These are phyloP conservation scores for Pedicia rivosa DNA, from an alignment of 2,888 invertebrate genomes.

Conservation along the genomic window DNA sequence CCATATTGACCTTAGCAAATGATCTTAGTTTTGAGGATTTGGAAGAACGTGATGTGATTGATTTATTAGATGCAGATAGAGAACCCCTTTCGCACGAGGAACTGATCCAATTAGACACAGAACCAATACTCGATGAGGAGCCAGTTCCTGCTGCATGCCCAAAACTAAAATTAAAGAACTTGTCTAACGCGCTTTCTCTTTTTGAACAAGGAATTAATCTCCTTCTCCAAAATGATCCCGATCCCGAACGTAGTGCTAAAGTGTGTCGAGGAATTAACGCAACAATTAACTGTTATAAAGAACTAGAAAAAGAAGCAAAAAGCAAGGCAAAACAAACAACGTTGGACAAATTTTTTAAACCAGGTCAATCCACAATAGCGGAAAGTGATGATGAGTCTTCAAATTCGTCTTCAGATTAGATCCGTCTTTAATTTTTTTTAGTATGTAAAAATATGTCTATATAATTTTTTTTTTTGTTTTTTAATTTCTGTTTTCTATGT, in stretches of 20 bases:
- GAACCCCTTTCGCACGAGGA: conserved; percentile 13
- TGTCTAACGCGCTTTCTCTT: conserved; percentile 12
- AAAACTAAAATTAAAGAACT: conserved; percentile 12
- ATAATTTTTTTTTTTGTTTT: no score
- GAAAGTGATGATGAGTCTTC: conserved; percentile 4
- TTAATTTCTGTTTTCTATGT: no score
- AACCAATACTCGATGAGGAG: conserved; percentile 12
- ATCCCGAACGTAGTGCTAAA: conserved; percentile 12
- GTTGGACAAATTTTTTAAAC: conserved; percentile 10
- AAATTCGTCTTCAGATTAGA: conserved; percentile 4
- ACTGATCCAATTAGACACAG: conserved; percentile 11
- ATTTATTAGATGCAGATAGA: conserved; percentile 13
- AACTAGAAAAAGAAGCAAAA: conserved; percentile 10
- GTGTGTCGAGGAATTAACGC: conserved; percentile 14
- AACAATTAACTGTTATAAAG: conserved; percentile 15
- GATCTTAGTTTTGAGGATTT: conserved; percentile 12
- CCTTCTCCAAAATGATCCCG: conserved; percentile 13
- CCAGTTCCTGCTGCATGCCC: conserved; percentile 11
- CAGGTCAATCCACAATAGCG: conserved; percentile 7
- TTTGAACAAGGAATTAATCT: conserved; percentile 1
- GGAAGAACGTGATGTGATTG: conserved; percentile 14
- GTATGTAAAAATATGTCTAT: no score
- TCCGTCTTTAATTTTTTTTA: background rate
- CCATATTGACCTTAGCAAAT: conserved; percentile 10
- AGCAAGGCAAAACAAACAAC: conserved; percentile 13